phyloP scores from a whole-genome alignment of 2,888 invertebrate genomes.

The Clivina fossor region DNA sequence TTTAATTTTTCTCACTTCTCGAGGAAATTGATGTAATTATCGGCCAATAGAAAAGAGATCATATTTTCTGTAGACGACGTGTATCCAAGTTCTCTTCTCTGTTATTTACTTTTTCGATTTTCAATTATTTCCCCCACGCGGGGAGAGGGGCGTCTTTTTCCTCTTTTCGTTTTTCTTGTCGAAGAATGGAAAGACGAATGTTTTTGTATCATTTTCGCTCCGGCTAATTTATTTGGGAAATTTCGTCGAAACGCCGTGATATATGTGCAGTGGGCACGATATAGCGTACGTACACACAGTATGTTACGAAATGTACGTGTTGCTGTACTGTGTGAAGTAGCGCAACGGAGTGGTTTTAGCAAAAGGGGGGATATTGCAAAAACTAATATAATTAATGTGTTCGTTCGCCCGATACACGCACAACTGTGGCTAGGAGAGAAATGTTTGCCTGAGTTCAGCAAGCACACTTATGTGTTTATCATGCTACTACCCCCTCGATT shows the following conservation, averaged over 20 bases:
- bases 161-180: conserved; percentile 26
- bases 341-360: conserved; percentile 1
- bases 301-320: conserved; percentile 8
- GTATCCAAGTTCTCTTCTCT: no score
- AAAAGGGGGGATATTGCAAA: conserved; percentile 7
- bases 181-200: conserved; percentile 25
- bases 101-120: conserved; percentile 32
- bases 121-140: conserved; percentile 18
- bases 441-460: not conserved
- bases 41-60: no score
- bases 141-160: conserved; percentile 16
- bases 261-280: conserved; percentile 20
- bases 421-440: conserved; percentile 2
- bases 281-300: conserved; percentile 6
- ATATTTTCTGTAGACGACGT: no score
- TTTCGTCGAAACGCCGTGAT: conserved; percentile 21
- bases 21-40: no score
- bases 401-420: conserved; percentile 10
- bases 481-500: not conserved
- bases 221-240: conserved; percentile 28
- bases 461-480: conserved; percentile 24
- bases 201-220: conserved; percentile 30
- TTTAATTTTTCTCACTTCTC: no score
- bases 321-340: not conserved
- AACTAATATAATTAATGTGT: conserved; percentile 27